phyloP scores from a whole-genome alignment of 2,888 invertebrate species.

The Leistus spinibarbis region DNA sequence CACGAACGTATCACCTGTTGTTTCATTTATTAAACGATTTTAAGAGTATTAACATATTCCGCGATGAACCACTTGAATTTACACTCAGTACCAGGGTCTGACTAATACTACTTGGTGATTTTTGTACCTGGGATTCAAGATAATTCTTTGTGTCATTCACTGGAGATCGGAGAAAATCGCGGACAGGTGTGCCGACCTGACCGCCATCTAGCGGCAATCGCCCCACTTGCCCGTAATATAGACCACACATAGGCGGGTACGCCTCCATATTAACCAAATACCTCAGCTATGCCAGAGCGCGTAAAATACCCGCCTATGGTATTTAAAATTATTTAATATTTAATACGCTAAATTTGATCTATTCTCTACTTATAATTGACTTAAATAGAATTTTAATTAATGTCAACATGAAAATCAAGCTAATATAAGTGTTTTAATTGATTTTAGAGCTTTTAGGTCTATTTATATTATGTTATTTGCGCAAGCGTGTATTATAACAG shows the following conservation, averaged over 20 bases:
- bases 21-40: neutral
- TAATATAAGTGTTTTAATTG: no score
- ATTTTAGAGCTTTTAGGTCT: no score
- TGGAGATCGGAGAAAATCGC: neutral
- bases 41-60: constrained; percentile 25
- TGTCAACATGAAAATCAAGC: no score
- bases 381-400: no score
- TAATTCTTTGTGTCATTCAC: neutral
- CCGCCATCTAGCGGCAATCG: neutral
- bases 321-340: no score
- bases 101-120: constrained; percentile 36
- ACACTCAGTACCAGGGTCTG: constrained; percentile 7
- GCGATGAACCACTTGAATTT: constrained; percentile 16
- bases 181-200: neutral
- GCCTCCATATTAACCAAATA: no score
- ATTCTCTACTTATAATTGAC: no score
- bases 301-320: no score
- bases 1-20: constrained; percentile 27
- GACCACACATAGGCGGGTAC: neutral
- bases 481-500: neutral
- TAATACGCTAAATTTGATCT: no score
- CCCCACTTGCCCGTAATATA: neutral
- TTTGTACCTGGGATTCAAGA: neutral
- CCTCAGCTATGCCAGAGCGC: no score
- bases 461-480: neutral